Base-by-base conservation (phyloP, 2,113 vertebrate species). In the Centropus unirufus region DNA sequence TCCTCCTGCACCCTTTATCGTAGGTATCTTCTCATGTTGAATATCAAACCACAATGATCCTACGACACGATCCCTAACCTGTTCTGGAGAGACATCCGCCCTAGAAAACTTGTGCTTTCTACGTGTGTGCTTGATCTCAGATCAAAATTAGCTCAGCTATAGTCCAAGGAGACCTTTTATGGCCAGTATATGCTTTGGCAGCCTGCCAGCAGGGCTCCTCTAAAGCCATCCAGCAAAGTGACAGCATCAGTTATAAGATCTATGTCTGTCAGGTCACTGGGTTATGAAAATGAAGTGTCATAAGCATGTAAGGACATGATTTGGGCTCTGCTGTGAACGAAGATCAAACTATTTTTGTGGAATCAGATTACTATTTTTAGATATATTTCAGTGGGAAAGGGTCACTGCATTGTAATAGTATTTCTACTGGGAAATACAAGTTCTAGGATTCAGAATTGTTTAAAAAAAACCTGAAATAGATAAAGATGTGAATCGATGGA, bases 261-360 rank as follows among this genome's bases (percentile, higher is more conserved):
- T 75, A 4, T 83, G 69, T 92, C 67, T 78, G 82, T 89, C 88
- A 84, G 90, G 83, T 86, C 94, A 94, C 68, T 34, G 61, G 58
- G 58, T 84, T 89, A 90, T 46, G 36, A 90, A 97, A 83, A 73
- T 89, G 40, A 87, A 93, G 86, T 47, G 69, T 68, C 69, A 51
- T 51, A 92, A 89, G 77, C 47, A 75, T 42, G 59, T 86, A 78
- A 87, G 69, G 57, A 87, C 40, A 49, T 18, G 54, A 62, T 39
- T 54, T 66, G 82, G 40, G 52, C 49, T 75, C 76, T 90, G 36
- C 72, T 81, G 36, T 63, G 49, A 94, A 64, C 0, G 0, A 88
- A 92, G 63, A 88, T 55, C 61, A 66, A 74, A 52, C 86, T 59
- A 80, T 57, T 88, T 69, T 51, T 77, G 30, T 63, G 29, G 34